Evolutionary conservation across 2,888 invertebrate species (phyloP).

Genomic region (Acanthosepion lycidas): DNA sequence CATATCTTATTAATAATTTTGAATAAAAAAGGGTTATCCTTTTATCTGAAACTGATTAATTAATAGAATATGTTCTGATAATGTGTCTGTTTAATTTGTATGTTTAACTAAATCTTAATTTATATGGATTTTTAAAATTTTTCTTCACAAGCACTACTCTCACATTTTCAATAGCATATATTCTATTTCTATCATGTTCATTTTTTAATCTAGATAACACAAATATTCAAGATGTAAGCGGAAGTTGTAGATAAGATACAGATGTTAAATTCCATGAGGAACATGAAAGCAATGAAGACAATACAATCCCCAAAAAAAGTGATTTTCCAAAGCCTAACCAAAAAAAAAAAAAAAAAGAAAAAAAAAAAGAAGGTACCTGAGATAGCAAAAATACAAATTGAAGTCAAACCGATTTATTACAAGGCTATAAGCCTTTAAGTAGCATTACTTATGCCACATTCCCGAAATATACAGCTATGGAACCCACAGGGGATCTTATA

Average conservation of each 20-base stretch:
- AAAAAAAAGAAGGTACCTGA: not conserved
- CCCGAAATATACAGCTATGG: not conserved
- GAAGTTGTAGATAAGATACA: not conserved
- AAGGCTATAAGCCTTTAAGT: not conserved
- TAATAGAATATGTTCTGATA: too few relatives aligned
- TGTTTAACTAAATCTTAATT: too few relatives aligned
- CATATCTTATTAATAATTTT: too few relatives aligned
- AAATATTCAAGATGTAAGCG: not conserved
- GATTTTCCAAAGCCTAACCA: not conserved
- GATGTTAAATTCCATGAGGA: not conserved
- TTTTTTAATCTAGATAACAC: not conserved
- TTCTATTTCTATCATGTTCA: not conserved
- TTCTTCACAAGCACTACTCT: too few relatives aligned
- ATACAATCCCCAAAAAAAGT: not conserved
- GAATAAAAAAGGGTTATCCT: too few relatives aligned
- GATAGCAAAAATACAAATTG: not conserved
- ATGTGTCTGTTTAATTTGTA: too few relatives aligned
- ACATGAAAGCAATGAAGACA: slow-evolving; percentile 11
- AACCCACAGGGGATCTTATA: not conserved
- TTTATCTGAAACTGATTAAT: too few relatives aligned
- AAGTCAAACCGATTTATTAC: not conserved
- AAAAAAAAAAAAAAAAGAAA: not conserved
- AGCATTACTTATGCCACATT: slow-evolving; percentile 22
- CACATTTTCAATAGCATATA: too few relatives aligned
- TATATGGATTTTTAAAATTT: too few relatives aligned